Percentiles rank a stretch among this genome's conserved stretches.
These are phyloP conservation scores for Enteromius afrohamiltoni DNA, from an alignment of 2,797 vertebrate species.

Conservation along the genomic window DNA sequence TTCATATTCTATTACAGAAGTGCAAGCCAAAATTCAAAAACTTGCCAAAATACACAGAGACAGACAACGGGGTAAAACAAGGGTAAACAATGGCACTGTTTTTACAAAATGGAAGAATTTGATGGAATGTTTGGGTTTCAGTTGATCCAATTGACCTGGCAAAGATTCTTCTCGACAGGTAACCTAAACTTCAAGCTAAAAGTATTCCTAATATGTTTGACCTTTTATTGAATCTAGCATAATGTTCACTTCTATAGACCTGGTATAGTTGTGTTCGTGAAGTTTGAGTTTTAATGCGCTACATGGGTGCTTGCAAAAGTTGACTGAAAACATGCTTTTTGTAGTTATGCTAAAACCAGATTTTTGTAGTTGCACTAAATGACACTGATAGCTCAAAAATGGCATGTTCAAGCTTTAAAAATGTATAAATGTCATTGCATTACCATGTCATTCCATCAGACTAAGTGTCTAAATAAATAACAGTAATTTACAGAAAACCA, in stretches of 20 bases:
- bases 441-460: not conserved
- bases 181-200: not conserved
- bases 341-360: not conserved
- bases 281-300: not conserved
- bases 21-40: not conserved
- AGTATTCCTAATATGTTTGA: not conserved
- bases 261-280: not conserved
- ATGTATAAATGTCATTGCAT: not conserved
- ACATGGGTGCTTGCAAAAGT: not conserved
- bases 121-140: not conserved
- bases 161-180: not conserved
- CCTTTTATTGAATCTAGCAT: not conserved
- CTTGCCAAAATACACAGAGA: not conserved
- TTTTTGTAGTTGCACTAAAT: not conserved
- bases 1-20: not conserved
- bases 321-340: not conserved
- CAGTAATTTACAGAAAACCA: not conserved
- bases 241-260: not conserved
- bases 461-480: not conserved
- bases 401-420: not conserved
- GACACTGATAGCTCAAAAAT: not conserved
- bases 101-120: not conserved
- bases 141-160: not conserved
- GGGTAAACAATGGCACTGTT: not conserved
- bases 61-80: not conserved